Base-by-base conservation (phyloP, 2,113 vertebrate species). In the Diglossa brunneiventris region DNA sequence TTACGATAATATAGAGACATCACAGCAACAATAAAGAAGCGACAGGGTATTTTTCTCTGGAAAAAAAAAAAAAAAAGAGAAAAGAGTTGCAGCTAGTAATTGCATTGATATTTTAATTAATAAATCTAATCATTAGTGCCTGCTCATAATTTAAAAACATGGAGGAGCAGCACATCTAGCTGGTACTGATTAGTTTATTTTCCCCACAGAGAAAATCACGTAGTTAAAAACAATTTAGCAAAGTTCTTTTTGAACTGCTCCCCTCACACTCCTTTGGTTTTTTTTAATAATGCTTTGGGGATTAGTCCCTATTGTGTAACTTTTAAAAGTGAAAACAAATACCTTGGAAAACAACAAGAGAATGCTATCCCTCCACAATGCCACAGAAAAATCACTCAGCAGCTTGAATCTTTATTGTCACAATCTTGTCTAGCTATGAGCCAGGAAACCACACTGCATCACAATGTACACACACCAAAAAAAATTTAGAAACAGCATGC, bases 61-160 rank as follows among this genome's bases (percentile, higher is more conserved):
- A 0, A 1, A 8, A 3, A 4, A 58, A 47, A n/a, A 21, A 27
- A 2, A 8, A 3, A 4, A 46, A 47, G 30, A 21, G 23, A 22
- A 67, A 28, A 55, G 58, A 37, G 1, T 7, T 63, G 39, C 66
- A 53, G 16, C 42, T 75, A 56, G 42, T 59, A 68, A 33, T 11
- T 46, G 9, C 37, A 26, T 6, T 87, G 42, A 59, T n/a, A 41
- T 39, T 67, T 89, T 70, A 49, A 50, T 50, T 63, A 83, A 75
- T 66, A 80, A 64, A 61, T 41, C 37, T 59, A 61, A 72, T 82
- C 22, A 55, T 9, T 8, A 5, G 23, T 75, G 56, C 23, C 39
- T 16, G 31, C 12, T 91, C 4, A 7, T 53, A 15, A 72, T 13
- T 33, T 33, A 42, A 79, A 78, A 92, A 11, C 30, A 30, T 7